Conservation (phyloP, 2,888 invertebrate genomes). For the Orchesellides sinensis region DNA sequence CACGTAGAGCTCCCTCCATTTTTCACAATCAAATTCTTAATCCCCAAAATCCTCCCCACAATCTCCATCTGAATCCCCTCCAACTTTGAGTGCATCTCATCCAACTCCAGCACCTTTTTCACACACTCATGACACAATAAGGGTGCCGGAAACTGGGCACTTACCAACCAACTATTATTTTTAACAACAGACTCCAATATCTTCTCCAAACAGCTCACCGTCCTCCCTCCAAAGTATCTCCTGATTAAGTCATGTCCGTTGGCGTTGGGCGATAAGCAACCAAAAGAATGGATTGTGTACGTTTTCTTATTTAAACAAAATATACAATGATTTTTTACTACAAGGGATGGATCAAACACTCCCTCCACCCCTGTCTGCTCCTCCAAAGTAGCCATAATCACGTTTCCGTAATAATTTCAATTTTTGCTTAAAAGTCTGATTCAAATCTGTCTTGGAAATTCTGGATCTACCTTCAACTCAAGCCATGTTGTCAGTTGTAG, state of each 20-base stretch:
- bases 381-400: too few species aligned
- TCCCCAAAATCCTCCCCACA: too few species aligned
- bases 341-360: too few species aligned
- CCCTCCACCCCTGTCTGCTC: too few species aligned
- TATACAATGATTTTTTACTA: conserved; percentile 27
- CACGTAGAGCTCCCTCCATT: too few species aligned
- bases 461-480: not conserved
- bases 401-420: too few species aligned
- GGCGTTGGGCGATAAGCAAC: too few species aligned
- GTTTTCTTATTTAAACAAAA: conserved; percentile 6
- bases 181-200: conserved; percentile 9
- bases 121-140: conserved; percentile 23
- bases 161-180: not conserved
- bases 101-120: not conserved
- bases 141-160: conserved; percentile 23
- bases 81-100: conserved; percentile 1
- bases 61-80: conserved; percentile 1
- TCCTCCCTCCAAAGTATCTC: conserved; percentile 7
- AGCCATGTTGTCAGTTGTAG: not conserved
- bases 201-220: conserved; percentile 17
- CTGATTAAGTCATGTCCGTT: conserved; percentile 24
- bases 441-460: too few species aligned
- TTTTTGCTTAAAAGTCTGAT: too few species aligned
- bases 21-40: too few species aligned
- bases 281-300: not conserved